Evolutionary conservation across 2,113 vertebrate species (phyloP), one percentile per base, ranked within the genome.

Genomic region (Crotalus tigris): DNA sequence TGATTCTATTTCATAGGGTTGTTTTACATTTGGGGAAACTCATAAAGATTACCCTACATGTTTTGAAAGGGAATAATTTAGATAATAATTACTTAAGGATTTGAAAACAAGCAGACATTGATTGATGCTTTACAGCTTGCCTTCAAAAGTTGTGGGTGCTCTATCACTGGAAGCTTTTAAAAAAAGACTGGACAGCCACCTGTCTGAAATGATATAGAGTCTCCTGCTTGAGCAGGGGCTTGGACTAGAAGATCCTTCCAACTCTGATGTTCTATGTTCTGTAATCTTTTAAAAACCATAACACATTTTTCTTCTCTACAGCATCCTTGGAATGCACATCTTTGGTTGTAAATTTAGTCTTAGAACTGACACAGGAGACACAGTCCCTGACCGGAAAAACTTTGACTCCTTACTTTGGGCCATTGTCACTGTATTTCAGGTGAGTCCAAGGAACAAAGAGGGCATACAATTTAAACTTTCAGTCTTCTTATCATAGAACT

Each of bases 331-430:
- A 93, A 99, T 99, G 99, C 99, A 99, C 96, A 99, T 99, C 94
- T 99, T 99, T 88, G 99, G 99, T 94, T 99, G 99, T 95, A 99
- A 99, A 95, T 99, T 99, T 98, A 99, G 99, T 95, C 98, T 99
- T 46, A 98, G 98, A 95, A 99, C 98, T 0, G 99, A 99, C 81
- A 98, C 98, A 0, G 99, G 99, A 89, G 99, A 99, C 94, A 99
- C 99, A 0, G 98, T 99, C 7, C 99, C 99, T 0, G 99, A 99
- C 95, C 95, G 99, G 93, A 99, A 99, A 96, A 99, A 99, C 97
- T 99, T 99, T 91, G 99, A 99, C 96, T 99, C 99, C 5, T 95
- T 99, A 86, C 98, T 99, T 1, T 99, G 99, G 99, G 99, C 99
- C 90, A 99, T 99, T 0, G 99, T 99, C 96, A 99, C 99, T 0